Base-by-base conservation (phyloP, 2,888 invertebrate species). In the Habroteleia sp. region DNA sequence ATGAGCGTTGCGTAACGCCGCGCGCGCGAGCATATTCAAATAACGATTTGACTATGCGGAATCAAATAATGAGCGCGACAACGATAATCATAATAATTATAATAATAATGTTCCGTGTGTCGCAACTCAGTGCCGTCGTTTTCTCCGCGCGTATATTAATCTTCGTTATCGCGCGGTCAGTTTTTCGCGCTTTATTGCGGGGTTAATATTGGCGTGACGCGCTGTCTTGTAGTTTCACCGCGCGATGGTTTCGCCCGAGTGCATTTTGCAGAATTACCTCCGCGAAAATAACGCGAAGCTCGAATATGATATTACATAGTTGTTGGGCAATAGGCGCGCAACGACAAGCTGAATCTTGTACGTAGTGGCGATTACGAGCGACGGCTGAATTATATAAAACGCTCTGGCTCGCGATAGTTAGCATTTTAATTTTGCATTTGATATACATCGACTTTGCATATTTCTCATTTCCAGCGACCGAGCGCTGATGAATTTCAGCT, bases 361-460 rank as follows among this genome's bases (percentile, higher is more conserved):
- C 48, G 33, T 35, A 42, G 46, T 41, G 66, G 58, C 77, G 77
- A 77, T 77, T 73, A 76, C 73, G 68, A 62, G 31, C 62, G 58
- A 69, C 68, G 65, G 69, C 31, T 65, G 71, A 66, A 73, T 76
- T 77, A 77, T 68, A 77, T 77, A 77, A 77, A 74, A 50, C 56
- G 44, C 48, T 35, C 42, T 41, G 41, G 31, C 46, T 41, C 73
- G 63, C 54, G 62, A 54, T 71, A 58, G 52, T 71, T 72, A 48
- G 72, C 63, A 65, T 75, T 73, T 77, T 74, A 72, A 75, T 73
- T 63, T 68, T 44, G 56, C 69, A 56, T 60, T 52, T 54, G 72
- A 75, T 77, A 74, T 69, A 65, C 76, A 76, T 74, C 65, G 56
- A 42, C 48, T 68, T 68, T 62, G 60, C 69, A 63, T 63, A 60